Evolutionary conservation across 2,888 invertebrate species (phyloP), one percentile per base, ranked within the genome.

Genomic region (Aleiodes alternator): DNA sequence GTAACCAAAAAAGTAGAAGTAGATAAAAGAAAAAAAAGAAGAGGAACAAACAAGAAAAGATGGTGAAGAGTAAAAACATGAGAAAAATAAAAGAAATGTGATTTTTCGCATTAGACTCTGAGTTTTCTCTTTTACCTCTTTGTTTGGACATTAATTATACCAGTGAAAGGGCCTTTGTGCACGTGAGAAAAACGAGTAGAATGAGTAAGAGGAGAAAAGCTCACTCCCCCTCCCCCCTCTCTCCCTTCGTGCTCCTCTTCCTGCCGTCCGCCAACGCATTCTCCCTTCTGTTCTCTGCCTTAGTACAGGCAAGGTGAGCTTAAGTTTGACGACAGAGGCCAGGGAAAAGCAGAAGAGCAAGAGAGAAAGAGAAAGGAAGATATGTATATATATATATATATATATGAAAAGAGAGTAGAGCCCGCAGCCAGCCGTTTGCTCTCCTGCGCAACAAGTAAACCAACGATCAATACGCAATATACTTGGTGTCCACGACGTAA

Each of bases 381-480:
- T 86, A 84, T 84, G 84, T 85, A 84, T 82, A 81, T 83, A 86
- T 81, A 80, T 78, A n/a, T n/a, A n/a, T n/a, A n/a, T n/a, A n/a
- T n/a, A n/a, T n/a, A n/a, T n/a, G n/a, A 82, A 77, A 73, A 48
- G 59, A 48, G 14, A 55, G 50, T 66, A 50, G 50, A 50, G 31
- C 12, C 51, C 51, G 31, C 64, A 70, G 48, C 34, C 48, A 75
- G 64, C 75, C 51, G 82, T 84, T 83, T 81, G 84, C 83, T 83
- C 85, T 68, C 64, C 68, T 85, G 86, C 86, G 88, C 88, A 88
- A 88, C 88, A 88, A 88, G 88, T 88, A 87, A 84, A 84, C 79
- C 82, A 83, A 81, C 87, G 88, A 88, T 88, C 87, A 87, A 88
- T 85, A 86, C 84, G 82, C 82, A 82, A 84, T 82, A 75, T 81